Conservation (phyloP, 1,140 invertebrate genomes). For the Scaptomyza montana region DNA sequence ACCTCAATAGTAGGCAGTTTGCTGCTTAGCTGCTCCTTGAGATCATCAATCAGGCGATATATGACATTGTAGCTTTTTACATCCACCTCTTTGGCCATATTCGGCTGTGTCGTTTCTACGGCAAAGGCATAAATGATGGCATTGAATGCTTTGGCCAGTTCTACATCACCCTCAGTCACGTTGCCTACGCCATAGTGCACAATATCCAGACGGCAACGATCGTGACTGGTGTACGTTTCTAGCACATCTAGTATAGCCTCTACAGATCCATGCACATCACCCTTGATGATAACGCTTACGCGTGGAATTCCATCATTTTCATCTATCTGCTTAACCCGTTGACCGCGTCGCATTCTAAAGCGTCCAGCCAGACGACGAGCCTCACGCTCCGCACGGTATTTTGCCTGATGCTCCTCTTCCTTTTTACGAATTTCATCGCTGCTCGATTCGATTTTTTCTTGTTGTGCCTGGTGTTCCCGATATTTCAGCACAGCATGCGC, state of each 20-base stretch:
- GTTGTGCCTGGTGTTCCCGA: constrained; percentile 85
- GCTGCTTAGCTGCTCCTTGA: constrained; percentile 91
- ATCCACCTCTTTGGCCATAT: constrained; percentile 84
- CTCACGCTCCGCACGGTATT: constrained; percentile 88
- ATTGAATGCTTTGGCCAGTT: constrained; percentile 93
- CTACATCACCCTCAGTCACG: constrained; percentile 92
- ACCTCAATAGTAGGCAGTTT: constrained; percentile 88
- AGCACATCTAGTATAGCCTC: constrained; percentile 97
- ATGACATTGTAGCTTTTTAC: constrained; percentile 93
- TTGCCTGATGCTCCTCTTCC: constrained; percentile 87
- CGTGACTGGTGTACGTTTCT: constrained; percentile 92
- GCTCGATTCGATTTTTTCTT: constrained; percentile 86
- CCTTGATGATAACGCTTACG: constrained; percentile 87
- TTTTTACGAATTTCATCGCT: constrained; percentile 88
- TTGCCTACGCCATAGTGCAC: constrained; percentile 95
- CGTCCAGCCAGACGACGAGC: constrained; percentile 86
- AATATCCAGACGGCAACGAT: constrained; percentile 91
- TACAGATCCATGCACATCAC: constrained; percentile 94
- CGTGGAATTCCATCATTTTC: constrained; percentile 83
- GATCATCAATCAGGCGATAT: constrained; percentile 94
- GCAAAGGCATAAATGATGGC: constrained; percentile 96
- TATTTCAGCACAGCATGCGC: constrained; percentile 89
- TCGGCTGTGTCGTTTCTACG: constrained; percentile 85
- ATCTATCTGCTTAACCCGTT: constrained; percentile 85
- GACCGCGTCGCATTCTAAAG: constrained; percentile 84